phyloP scores from a whole-genome alignment of 1,140 invertebrate species.

The Aphaenogaster ashmeadi region DNA sequence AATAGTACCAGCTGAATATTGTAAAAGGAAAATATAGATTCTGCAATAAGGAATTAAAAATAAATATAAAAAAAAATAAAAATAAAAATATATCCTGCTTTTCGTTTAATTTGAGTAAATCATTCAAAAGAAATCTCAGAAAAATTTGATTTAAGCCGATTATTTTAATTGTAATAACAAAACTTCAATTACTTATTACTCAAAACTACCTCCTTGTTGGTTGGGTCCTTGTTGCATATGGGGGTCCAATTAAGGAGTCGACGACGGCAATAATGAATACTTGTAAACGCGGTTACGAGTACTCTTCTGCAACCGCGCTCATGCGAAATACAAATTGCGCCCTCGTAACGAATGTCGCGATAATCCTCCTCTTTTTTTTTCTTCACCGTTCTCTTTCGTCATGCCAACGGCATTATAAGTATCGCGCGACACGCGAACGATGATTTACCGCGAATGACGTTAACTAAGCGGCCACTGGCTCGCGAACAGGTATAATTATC shows the following conservation, averaged over 20 bases:
- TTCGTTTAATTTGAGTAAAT: too few relatives aligned
- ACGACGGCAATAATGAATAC: constrained; percentile 55
- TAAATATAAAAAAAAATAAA: too few relatives aligned
- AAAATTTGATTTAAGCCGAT: too few relatives aligned
- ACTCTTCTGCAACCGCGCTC: background rate
- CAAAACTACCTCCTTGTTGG: too few relatives aligned
- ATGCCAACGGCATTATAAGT: background rate
- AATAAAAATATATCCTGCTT: too few relatives aligned
- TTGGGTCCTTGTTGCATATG: too few relatives aligned
- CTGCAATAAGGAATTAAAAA: too few relatives aligned
- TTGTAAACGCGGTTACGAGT: constrained; percentile 19
- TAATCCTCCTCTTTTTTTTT: background rate
- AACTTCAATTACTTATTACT: too few relatives aligned
- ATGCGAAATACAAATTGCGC: constrained; percentile 25
- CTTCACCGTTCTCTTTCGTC: background rate
- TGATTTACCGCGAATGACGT: constrained; percentile 41
- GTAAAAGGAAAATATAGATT: too few relatives aligned
- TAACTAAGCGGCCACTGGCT: constrained; percentile 31
- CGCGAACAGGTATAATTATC: constrained; percentile 35
- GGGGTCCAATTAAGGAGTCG: constrained; percentile 9
- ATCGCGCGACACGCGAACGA: constrained; percentile 30
- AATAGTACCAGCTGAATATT: too few relatives aligned
- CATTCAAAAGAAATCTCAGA: too few relatives aligned
- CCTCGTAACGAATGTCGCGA: background rate
- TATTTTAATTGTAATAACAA: too few relatives aligned